These are phyloP conservation scores for Parauchenoglanis ngamensis DNA, from an alignment of 2,797 vertebrate species.

Conservation along the genomic window DNA sequence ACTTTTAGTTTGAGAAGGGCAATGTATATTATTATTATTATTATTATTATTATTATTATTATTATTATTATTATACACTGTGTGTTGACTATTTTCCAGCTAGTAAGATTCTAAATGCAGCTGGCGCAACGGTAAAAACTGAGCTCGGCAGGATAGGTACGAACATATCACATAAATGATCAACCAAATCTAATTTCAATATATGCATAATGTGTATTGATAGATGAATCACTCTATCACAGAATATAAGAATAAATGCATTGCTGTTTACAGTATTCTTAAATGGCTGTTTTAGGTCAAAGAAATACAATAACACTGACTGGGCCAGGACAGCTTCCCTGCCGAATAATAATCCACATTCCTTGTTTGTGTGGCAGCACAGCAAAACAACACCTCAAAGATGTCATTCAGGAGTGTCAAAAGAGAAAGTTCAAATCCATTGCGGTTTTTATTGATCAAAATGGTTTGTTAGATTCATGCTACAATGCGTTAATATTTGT, in stretches of 20 bases:
- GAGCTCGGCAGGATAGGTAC: constrained; percentile 3
- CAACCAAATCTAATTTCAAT: background rate
- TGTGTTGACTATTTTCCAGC: background rate
- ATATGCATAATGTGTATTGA: background rate
- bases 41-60: too few relatives aligned
- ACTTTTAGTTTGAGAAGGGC: too few relatives aligned
- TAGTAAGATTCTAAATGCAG: constrained; percentile 16
- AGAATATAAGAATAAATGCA: background rate
- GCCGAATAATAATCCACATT: constrained; percentile 14
- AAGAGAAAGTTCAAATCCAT: constrained; percentile 20
- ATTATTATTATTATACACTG: too few relatives aligned
- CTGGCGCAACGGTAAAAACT: constrained; percentile 4
- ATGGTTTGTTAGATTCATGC: background rate
- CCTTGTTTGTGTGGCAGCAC: constrained; percentile 15
- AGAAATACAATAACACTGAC: constrained; percentile 20
- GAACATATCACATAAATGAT: background rate
- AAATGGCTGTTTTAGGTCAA: background rate
- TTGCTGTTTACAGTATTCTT: background rate
- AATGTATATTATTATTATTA: too few relatives aligned
- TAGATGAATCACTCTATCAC: background rate
- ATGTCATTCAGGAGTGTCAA: background rate
- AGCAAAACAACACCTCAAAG: background rate
- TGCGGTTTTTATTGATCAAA: constrained; percentile 9
- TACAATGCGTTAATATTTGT: background rate
- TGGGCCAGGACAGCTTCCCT: constrained; percentile 20